A percentile compares a stretch with the other conserved stretches of the same genome.
phyloP scores from a whole-genome alignment of 23 tunicate species.

The Trididemnum clinides region DNA sequence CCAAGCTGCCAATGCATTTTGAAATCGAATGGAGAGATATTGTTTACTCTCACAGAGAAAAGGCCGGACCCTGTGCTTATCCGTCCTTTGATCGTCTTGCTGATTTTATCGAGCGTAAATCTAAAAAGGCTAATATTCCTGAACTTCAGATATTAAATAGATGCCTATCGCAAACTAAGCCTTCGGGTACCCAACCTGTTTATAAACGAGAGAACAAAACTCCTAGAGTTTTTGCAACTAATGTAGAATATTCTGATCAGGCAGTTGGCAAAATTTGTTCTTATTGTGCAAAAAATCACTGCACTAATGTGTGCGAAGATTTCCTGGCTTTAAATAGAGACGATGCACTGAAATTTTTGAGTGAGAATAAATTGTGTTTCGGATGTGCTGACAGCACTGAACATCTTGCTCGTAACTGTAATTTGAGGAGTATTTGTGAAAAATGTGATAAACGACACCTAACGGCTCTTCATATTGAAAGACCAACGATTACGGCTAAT shows the following conservation, averaged over 20 bases:
- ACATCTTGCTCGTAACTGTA: slow-evolving; percentile 1
- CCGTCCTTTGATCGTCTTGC: neutral
- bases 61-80: neutral
- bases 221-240: too few species aligned
- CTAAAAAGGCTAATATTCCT: neutral
- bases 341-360: neutral
- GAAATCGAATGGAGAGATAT: neutral
- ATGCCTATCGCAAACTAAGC: too few species aligned
- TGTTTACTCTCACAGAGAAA: neutral
- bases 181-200: too few species aligned
- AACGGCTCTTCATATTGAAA: neutral
- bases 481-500: neutral
- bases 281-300: neutral
- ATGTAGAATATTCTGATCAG: too few species aligned
- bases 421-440: neutral
- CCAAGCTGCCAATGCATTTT: neutral
- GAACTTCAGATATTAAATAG: neutral
- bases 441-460: slow-evolving; percentile 5
- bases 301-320: neutral
- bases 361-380: neutral
- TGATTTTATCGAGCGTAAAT: neutral
- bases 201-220: too few species aligned
- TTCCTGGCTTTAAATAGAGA: neutral
- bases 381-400: neutral
- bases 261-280: too few species aligned